Base-by-base conservation (phyloP, 2,888 invertebrate genomes). In the Adelognathus sp. region DNA sequence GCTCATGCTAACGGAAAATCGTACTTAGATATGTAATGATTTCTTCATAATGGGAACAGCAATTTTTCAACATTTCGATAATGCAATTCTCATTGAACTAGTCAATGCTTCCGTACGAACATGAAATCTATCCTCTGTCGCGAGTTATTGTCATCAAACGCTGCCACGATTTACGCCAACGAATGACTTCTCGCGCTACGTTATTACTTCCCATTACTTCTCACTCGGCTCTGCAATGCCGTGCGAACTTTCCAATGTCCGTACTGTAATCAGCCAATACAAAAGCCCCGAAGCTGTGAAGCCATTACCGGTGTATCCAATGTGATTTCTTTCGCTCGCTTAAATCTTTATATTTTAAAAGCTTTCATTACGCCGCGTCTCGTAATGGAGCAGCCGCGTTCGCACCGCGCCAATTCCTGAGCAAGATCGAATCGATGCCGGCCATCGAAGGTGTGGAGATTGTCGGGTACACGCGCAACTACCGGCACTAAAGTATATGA, bases 401-500 rank as follows among this genome's bases (percentile, higher is more conserved):
- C 50, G 44, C 16, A 27, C 16, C 7, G 41, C 69, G 41, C 69
- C 5, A 56, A 69, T 41, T 44, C 14, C 18, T 46, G 14, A 16
- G 21, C 52, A 39, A 31, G 52, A 71, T 61, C 36, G 50, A 54
- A 69, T 67, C 69, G 75, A 56, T 44, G 69, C 67, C 52, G n/a
- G 74, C 54, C 63, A 61, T 63, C 67, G 69, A 75, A 75, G 61
- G 67, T 61, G 69, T 54, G 54, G 61, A 69, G 61, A 75, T 75
- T 69, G 58, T 56, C 33, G 54, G 56, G 56, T 69, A 56, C 69
- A 31, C 16, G 41, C 69, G 36, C 31, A 61, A 69, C 39, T 69
- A 69, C 63, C 61, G 60, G 69, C 18, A 50, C 44, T 52, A 54
- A 69, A 69, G 56, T 41, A 69, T 56, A 69, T 75, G 61, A 75